Conservation (phyloP, 92 coral and sea anemone genomes). For the Phenganax stokvisi region DNA sequence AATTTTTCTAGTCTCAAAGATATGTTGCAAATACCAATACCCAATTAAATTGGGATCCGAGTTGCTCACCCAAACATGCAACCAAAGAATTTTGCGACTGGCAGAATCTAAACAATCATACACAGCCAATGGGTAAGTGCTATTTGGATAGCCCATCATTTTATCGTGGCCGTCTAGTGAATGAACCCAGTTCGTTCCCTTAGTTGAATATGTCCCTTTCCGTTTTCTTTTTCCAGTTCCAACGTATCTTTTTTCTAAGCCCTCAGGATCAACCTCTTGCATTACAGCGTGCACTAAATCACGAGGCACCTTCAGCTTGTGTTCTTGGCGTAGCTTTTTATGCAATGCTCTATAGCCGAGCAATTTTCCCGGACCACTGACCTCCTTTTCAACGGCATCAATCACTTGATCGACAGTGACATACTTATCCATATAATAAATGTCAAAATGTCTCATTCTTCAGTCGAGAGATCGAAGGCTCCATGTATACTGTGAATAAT, state of each 20-base stretch:
- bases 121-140: constrained; percentile 19
- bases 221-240: neutral
- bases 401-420: neutral
- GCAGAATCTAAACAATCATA: constrained; percentile 15
- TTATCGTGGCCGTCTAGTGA: too few relatives aligned
- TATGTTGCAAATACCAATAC: constrained; percentile 17
- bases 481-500: constrained; percentile 2
- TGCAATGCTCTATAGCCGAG: neutral
- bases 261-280: neutral
- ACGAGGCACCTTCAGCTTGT: neutral
- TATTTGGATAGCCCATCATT: neutral
- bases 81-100: constrained; percentile 20
- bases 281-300: constrained; percentile 18
- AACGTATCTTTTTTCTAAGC: neutral
- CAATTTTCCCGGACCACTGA: neutral
- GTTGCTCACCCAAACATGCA: constrained; percentile 21
- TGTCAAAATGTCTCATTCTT: neutral
- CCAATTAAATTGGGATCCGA: constrained; percentile 27
- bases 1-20: constrained; percentile 17
- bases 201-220: constrained; percentile 1
- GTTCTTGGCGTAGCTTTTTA: constrained; percentile 5
- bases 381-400: constrained; percentile 18
- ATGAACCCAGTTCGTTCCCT: constrained; percentile 1
- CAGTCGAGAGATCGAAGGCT: constrained; percentile 6
- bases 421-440: neutral